These are phyloP conservation scores for Mastomys coucha DNA, from an alignment of 2,113 vertebrate genomes.

Conservation along the genomic window DNA sequence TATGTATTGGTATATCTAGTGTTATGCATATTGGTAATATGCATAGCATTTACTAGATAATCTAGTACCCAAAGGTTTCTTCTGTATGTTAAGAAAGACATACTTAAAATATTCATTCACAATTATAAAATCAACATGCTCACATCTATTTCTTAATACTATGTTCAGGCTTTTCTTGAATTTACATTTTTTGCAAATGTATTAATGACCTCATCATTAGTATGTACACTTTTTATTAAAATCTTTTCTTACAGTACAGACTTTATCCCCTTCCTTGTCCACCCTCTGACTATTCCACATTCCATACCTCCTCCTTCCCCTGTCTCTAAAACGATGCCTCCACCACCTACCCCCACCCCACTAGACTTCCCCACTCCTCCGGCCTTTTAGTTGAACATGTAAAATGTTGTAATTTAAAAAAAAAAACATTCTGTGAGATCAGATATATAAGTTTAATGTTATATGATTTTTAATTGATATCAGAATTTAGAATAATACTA, in stretches of 20 bases:
- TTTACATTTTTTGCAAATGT: background rate
- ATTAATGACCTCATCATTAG: too few species aligned
- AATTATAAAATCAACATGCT: background rate
- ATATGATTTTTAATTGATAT: background rate
- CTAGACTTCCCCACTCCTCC: too few species aligned
- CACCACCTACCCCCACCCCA: too few species aligned
- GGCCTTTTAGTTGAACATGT: background rate
- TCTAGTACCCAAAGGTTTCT: background rate
- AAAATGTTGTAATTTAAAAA: background rate
- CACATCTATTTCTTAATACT: background rate
- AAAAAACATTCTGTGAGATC: background rate
- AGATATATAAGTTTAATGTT: background rate
- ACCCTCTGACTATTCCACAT: too few species aligned
- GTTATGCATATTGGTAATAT: background rate
- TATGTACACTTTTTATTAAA: too few species aligned
- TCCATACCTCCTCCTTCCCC: too few species aligned
- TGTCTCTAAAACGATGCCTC: too few species aligned
- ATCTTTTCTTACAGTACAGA: too few species aligned
- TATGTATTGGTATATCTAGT: background rate
- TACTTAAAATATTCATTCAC: accelerated
- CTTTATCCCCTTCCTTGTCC: too few species aligned
- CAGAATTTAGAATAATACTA: background rate
- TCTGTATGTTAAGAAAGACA: background rate
- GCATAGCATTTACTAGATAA: background rate
- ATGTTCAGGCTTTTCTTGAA: background rate